These are phyloP conservation scores for Haliaeetus leucogaster DNA, from an alignment of 2,113 vertebrate genomes.

Conservation along the genomic window DNA sequence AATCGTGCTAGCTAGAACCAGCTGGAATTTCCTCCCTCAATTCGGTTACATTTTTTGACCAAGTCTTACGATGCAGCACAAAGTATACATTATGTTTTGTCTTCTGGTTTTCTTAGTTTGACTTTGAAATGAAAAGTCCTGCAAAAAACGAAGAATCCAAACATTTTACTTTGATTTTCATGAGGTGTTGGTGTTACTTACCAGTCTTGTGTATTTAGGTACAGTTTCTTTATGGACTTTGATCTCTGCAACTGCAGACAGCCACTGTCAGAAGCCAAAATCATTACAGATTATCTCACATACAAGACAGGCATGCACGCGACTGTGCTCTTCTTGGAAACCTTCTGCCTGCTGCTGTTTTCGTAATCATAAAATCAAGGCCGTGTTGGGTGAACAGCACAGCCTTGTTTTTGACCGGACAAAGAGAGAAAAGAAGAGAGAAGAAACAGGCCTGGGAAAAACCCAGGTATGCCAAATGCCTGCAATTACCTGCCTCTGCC, in stretches of 20 bases:
- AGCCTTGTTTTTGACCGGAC: not conserved
- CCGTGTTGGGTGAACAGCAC: not conserved
- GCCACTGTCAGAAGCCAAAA: constrained; percentile 30
- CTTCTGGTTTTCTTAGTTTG: not conserved
- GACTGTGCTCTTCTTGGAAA: not conserved
- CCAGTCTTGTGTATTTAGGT: constrained; percentile 2
- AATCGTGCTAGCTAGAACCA: not conserved
- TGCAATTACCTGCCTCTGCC: constrained; percentile 20
- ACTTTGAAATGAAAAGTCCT: not conserved
- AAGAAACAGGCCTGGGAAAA: constrained; percentile 31
- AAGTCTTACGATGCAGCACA: not conserved
- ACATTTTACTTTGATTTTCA: constrained; percentile 22
- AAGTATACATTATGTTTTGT: not conserved
- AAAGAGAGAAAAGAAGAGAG: not conserved
- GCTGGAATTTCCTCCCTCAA: not conserved
- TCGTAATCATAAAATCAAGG: not conserved
- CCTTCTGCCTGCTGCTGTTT: not conserved
- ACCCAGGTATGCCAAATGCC: not conserved
- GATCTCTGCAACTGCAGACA: constrained; percentile 31
- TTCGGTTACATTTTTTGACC: not conserved
- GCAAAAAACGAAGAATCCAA: not conserved
- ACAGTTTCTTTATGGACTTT: constrained; percentile 8
- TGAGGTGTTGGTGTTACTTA: constrained; percentile 44
- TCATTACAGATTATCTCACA: constrained; percentile 7
- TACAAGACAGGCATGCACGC: not conserved